Evolutionary conservation across 2,888 invertebrate species (phyloP), one percentile per base, ranked within the genome.

Genomic region (Helobdella robusta): DNA sequence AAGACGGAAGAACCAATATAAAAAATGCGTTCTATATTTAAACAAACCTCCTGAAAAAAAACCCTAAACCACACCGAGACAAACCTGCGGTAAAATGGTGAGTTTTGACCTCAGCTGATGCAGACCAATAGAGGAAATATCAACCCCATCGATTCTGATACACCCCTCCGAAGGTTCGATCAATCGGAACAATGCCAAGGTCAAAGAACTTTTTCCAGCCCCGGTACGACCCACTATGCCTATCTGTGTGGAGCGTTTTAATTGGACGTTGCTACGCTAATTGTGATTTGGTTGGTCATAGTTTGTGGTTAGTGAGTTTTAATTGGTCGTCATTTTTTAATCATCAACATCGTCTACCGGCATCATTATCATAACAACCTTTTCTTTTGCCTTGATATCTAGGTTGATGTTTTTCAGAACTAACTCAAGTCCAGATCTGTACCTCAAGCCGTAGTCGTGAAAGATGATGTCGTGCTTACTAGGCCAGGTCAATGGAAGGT

Each of bases 391-490:
- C 11, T 48, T 59, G 34, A 71, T 65, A 35, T 59, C 46, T 8
- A 68, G 60, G 35, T 60, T 70, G 44, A 74, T 67, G 36, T 69
- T 70, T 20, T 65, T 65, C 15, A 74, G 68, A 3, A 73, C 74
- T 4, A 72, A 66, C 36, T 72, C 73, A 20, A 74, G 68, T 8
- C 70, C 74, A 20, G 67, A 65, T 20, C 74, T 66, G 59, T 74
- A 74, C 35, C 72, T 64, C 6, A 73, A 70, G 15, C 67, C 66
- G 67, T 73, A 73, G 72, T 89, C 83, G 70, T 86, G 85, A 77
- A 95, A 89, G 71, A 85, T 84, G 46, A 95, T 86, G 48, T 84
- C 82, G 67, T 94, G 94, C 46, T 84, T 81, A 67, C 83, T 82
- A 2, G 95, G 94, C 95, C 95, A 95, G 44, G 84, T 81, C 25